phyloP scores from a whole-genome alignment of 64 coral and sea anemone genomes.

The Actinia tenebrosa region DNA sequence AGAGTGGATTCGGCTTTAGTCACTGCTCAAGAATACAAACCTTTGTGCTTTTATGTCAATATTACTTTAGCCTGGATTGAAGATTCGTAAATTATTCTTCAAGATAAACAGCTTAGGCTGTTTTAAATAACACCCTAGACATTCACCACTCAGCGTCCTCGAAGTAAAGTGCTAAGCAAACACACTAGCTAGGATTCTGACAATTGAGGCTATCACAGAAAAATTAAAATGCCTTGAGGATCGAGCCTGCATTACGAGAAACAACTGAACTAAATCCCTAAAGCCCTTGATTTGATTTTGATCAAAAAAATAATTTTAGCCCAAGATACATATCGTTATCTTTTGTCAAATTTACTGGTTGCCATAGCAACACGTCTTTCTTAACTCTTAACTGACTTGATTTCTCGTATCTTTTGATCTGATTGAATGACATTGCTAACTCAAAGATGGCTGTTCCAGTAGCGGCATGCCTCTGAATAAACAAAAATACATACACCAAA shows the following conservation, averaged over 20 bases:
- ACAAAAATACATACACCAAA: background rate
- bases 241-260: background rate
- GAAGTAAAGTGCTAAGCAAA: background rate
- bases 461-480: background rate
- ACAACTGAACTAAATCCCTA: background rate
- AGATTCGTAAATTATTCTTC: background rate
- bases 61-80: background rate
- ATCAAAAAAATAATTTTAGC: background rate
- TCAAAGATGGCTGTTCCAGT: background rate
- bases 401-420: background rate
- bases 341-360: background rate
- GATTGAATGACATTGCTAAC: background rate
- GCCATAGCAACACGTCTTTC: background rate
- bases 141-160: background rate
- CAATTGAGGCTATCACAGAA: background rate
- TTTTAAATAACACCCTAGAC: conserved; percentile 2
- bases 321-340: background rate
- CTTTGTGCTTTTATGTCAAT: conserved; percentile 10
- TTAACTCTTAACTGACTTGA: background rate
- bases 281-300: background rate
- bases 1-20: background rate
- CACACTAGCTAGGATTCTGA: background rate
- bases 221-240: background rate
- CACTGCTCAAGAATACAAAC: background rate
- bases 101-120: background rate